These are phyloP conservation scores for Conomelus anceps DNA, from an alignment of 2,888 invertebrate species.

Conservation along the genomic window DNA sequence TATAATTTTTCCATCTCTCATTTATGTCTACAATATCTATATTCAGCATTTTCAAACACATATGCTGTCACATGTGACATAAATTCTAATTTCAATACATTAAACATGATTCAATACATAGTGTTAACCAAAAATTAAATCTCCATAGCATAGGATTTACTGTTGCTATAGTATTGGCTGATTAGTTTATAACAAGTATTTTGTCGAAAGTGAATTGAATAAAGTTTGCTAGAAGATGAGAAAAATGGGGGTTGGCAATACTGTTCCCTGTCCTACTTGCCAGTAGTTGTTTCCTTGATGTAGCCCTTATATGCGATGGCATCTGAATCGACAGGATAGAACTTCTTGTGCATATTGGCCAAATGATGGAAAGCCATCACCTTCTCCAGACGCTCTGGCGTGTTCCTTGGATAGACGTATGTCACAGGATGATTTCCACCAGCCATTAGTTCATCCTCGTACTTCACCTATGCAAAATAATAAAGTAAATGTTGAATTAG, in stretches of 20 bases:
- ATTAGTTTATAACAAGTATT: too few relatives aligned
- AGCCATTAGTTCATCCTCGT: background rate
- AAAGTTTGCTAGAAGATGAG: background rate
- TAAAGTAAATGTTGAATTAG: background rate
- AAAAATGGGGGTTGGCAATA: background rate
- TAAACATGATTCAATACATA: too few relatives aligned
- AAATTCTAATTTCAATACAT: too few relatives aligned
- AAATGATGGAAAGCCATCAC: constrained; percentile 2
- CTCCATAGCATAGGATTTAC: too few relatives aligned
- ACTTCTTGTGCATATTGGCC: constrained; percentile 1
- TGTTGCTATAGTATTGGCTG: too few relatives aligned
- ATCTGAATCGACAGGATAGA: background rate
- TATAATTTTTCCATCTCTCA: too few relatives aligned
- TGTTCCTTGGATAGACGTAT: background rate
- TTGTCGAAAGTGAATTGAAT: too few relatives aligned
- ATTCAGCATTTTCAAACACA: too few relatives aligned
- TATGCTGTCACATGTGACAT: too few relatives aligned
- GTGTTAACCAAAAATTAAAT: too few relatives aligned
- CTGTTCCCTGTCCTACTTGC: background rate
- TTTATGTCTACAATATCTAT: too few relatives aligned
- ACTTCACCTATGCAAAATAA: background rate
- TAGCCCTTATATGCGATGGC: background rate
- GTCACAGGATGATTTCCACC: background rate
- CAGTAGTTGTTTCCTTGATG: background rate
- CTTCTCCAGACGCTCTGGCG: background rate